Evolutionary conservation across 2,888 invertebrate species (phyloP), one percentile per base, ranked within the genome.

Genomic region (Torymus tubicola): DNA sequence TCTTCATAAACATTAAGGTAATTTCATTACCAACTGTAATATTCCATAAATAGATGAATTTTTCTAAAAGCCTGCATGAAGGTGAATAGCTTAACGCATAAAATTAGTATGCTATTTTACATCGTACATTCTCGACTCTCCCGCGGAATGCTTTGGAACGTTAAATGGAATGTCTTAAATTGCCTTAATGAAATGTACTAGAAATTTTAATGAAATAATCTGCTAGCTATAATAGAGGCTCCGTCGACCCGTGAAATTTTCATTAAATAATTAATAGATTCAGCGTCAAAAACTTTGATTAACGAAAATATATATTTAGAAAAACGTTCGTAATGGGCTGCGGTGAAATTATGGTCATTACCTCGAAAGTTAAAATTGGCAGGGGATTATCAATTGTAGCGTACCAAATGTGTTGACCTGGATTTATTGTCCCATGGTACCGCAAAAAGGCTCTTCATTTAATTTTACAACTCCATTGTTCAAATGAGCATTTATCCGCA

Each of bases 391-490:
- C 31, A 31, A 31, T 31, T 31, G 31, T 3, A 31, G 31, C 31
- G 31, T 31, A 8, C 2, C 0, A 31, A 31, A 31, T 31, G 2
- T 31, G 31, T 31, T 31, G 31, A 31, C 1, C 31, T 8, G 31
- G 31, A 31, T 31, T 31, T 31, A 31, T 31, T 31, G 31, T 31
- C 31, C 31, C 31, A 31, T 31, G 31, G 31, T 3, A 31, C 31
- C 31, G 31, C 31, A 31, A 31, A 31, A 64, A 31, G 52, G 21
- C 2, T n/a, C 60, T 16, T 70, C 55, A 13, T 65, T 55, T 53
- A 77, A 64, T 70, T 64, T 24, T n/a, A 21, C 14, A 52, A n/a
- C 16, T n/a, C 21, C 16, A 61, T 57, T 61, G 12, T 77, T 57
- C 18, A 53, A 57, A 11, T 57, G 18, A 72, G 24, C 67, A 67